phyloP scores from a whole-genome alignment of 2,888 invertebrate species.

The Therioaphis trifolii region DNA sequence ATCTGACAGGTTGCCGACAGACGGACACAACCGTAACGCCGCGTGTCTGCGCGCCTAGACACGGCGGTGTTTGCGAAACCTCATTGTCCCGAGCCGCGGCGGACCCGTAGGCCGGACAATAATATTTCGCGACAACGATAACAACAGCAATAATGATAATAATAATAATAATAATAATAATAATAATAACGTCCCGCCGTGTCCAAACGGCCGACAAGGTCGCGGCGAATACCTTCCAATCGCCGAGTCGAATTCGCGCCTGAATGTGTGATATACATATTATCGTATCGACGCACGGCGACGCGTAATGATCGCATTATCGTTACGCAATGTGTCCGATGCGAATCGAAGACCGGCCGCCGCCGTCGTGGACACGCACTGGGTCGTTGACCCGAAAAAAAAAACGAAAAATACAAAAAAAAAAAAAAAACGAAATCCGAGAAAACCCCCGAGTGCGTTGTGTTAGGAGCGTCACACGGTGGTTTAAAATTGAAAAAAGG shows the following conservation, averaged over 20 bases:
- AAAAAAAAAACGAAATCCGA: too few relatives aligned
- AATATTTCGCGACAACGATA: background rate
- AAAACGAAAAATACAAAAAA: conserved; percentile 41
- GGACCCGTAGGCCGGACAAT: background rate
- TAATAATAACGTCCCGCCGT: conserved; percentile 36
- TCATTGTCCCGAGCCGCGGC: too few relatives aligned
- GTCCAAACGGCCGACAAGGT: conserved; percentile 47
- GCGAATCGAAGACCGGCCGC: conserved; percentile 45
- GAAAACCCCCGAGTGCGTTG: too few relatives aligned
- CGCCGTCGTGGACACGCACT: background rate
- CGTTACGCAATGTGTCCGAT: conserved; percentile 42
- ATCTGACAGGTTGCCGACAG: background rate
- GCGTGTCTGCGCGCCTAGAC: too few relatives aligned
- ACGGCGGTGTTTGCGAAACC: conserved; percentile 58
- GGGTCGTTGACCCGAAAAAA: conserved; percentile 30
- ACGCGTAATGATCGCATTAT: conserved; percentile 24
- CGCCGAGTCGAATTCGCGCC: conserved; percentile 34
- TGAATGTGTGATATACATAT: background rate
- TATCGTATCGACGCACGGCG: background rate
- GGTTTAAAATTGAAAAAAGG: too few relatives aligned
- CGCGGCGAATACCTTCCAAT: conserved; percentile 35
- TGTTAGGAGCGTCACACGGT: too few relatives aligned
- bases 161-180: background rate
- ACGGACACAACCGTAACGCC: too few relatives aligned
- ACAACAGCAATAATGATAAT: background rate